Base-by-base conservation (phyloP, 2,113 vertebrate genomes). In the Mus pahari region DNA sequence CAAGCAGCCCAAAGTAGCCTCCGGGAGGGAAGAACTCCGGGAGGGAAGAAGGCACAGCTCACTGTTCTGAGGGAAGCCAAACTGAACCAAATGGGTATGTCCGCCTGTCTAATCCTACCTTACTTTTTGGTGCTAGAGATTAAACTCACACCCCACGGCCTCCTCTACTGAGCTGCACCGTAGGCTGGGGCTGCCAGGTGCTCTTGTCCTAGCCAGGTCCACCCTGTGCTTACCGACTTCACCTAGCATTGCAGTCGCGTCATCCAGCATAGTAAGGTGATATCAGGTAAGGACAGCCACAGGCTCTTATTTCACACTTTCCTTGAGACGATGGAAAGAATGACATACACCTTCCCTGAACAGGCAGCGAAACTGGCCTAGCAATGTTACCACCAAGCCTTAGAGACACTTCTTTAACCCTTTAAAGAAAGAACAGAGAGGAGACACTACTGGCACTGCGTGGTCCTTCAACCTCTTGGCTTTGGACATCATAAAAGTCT, bases 291-390 rank as follows among this genome's bases (percentile, higher is more conserved):
- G 45, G 86, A 66, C 48, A 79, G n/a, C 53, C 3, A 12, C 20
- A 9, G 68, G 66, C 73, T 96, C 77, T 60, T 78, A 60, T 75
- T 91, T 95, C 86, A 94, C 31, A 81, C 45, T 89, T 91, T 79
- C 42, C 92, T 79, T 78, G 77, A 95, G 26, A 87, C 19, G 64
- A 33, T 64, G 90, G 74, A 92, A 96, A 95, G 68, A 93, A 75
- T 91, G 78, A 91, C 87, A 66, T n/a, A 68, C 6, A 26, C 53
- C 82, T 94, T 91, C 33, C 7, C 26, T n/a, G 42, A 62, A 16
- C 36, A 60, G 53, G n/a, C 64, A 2, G 45, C 92, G 55, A 78
- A 64, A 74, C 0, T 75, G n/a, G 22, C 22, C 70, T 91, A 64
- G 71, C 42, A 78, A 33, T 24, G 24, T 66, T 39, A 77, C 60